Evolutionary conservation across 2,888 invertebrate genomes (phyloP), one percentile per base, ranked within the genome.

Genomic region (Prenolepis imparis): DNA sequence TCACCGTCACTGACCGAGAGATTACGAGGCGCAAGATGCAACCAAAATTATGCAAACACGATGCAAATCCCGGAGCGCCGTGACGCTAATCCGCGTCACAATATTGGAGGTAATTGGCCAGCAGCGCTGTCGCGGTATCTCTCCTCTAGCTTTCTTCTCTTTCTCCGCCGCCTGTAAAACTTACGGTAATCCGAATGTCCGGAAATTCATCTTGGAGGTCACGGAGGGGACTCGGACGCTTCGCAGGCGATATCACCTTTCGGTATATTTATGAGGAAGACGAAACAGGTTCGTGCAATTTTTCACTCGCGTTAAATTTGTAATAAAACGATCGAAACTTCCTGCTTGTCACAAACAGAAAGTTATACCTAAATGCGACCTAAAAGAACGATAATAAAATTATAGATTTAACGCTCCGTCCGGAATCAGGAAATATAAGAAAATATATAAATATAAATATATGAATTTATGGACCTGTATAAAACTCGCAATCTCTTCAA

Each of bases 91-190:
- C 94, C 93, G 88, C 92, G 93, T 94, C 94, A 94, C 93, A 93
- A 94, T 94, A 94, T 94, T 92, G 94, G 91, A 94, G 93, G 94
- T 93, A 94, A 94, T 94, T 94, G 94, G 92, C 93, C 94, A 90
- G 87, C 89, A 90, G 91, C 87, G 83, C 86, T 83, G 84, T 72
- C 84, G 82, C 86, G 86, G 85, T 89, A 85, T 89, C 36, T 64
- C 57, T 41, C 68, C 68, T 18, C 28, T 67, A 61, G 28, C 59
- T 83, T 77, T 77, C 84, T 85, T 86, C 72, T 73, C 83, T 85
- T 86, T 66, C 67, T 52, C 18, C 41, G n/a, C 44, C n/a, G 18
- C 18, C 52, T 55, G 72, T 72, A 61, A 81, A 77, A 80, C 24
- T 44, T 44, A 41, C 44, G 32, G 24, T 21, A 32, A 57, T 1